A percentile compares a stretch with the other conserved stretches of the same genome.
Evolutionary conservation across 2,888 invertebrate species (phyloP).

Genomic region (Dioctria rufipes): DNA sequence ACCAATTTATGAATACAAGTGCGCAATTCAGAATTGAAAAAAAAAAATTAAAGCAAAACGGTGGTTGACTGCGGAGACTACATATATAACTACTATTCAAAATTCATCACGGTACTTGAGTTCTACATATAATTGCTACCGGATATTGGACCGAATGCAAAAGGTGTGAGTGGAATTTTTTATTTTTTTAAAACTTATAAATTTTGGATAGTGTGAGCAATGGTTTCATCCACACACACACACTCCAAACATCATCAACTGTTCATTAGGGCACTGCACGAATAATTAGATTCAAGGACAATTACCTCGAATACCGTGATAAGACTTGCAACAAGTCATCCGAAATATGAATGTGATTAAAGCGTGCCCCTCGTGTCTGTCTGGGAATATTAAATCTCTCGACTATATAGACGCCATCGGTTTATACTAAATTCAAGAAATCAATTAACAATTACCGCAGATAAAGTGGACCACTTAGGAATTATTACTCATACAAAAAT

Average conservation of each 20-base stretch:
- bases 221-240: background rate
- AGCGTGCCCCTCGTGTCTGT: conserved; percentile 13
- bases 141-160: conserved; percentile 36
- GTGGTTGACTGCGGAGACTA: background rate
- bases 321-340: background rate
- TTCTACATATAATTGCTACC: conserved; percentile 32
- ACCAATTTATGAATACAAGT: conserved; percentile 16
- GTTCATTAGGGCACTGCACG: conserved; percentile 42
- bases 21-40: background rate
- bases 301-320: background rate
- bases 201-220: background rate
- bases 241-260: background rate
- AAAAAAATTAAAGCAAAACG: background rate
- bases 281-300: conserved; percentile 35
- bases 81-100: background rate
- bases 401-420: background rate
- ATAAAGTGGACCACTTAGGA: conserved; percentile 34
- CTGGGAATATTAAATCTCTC: conserved; percentile 4
- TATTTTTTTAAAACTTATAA: background rate
- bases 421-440: conserved; percentile 6
- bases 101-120: background rate
- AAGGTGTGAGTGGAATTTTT: conserved; percentile 39
- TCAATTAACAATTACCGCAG: conserved; percentile 12
- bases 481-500: conserved; percentile 13
- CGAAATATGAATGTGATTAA: background rate